Conservation (phyloP, 2,888 invertebrate genomes). For the Dryadula phaetusa region DNA sequence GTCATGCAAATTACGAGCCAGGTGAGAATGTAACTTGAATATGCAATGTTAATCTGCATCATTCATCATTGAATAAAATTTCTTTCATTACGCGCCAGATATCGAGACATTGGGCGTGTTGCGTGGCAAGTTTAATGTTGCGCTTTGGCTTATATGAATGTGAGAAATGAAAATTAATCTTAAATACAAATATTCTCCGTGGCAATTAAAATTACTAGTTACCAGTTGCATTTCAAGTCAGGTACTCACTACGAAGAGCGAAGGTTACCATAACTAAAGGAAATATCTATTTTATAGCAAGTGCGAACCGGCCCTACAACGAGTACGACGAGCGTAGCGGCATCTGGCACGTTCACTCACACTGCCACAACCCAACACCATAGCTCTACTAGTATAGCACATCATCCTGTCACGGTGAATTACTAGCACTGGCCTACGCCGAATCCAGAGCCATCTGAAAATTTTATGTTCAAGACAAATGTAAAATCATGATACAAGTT, state of each 20-base stretch:
- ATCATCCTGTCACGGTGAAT: conserved; percentile 79
- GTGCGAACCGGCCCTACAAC: conserved; percentile 58
- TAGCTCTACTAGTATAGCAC: conserved; percentile 62
- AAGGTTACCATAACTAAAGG: neutral
- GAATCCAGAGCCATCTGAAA: conserved; percentile 25
- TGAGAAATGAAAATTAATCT: too few species aligned
- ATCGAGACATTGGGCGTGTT: too few species aligned
- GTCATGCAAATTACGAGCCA: conserved; percentile 80
- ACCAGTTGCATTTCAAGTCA: too few species aligned
- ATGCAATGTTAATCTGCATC: too few species aligned
- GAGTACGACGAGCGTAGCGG: conserved; percentile 50
- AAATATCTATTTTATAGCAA: conserved; percentile 54
- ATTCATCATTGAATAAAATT: too few species aligned
- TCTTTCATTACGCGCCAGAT: too few species aligned
- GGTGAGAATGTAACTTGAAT: conserved; percentile 54
- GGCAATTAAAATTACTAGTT: too few species aligned
- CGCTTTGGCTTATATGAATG: neutral
- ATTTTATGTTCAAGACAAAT: too few species aligned
- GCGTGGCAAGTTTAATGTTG: too few species aligned
- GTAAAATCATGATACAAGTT: too few species aligned
- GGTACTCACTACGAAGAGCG: neutral
- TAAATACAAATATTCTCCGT: neutral
- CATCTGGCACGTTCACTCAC: conserved; percentile 62
- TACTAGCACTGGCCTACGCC: conserved; percentile 62
- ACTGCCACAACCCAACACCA: conserved; percentile 61